phyloP scores from a whole-genome alignment of 2,113 vertebrate genomes.

The Plecotus auritus region DNA sequence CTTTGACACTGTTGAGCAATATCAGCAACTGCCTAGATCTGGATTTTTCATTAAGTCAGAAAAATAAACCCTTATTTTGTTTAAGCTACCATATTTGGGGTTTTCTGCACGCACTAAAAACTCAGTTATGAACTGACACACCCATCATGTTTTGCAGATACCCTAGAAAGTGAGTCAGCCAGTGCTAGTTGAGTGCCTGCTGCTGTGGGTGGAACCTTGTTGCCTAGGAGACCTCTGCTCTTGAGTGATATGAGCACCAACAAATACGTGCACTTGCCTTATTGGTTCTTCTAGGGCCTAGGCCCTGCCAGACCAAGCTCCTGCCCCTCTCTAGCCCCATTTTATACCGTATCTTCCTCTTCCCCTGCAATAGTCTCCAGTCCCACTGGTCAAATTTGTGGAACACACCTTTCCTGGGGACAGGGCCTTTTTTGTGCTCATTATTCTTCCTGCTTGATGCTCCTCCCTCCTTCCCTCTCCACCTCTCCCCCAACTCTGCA shows the following conservation, averaged over 20 bases:
- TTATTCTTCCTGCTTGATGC: neutral
- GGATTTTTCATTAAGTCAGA: neutral
- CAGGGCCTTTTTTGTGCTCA: neutral
- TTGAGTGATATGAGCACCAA: neutral
- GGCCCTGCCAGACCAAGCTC: neutral
- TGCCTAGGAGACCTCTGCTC: neutral
- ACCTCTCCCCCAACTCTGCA: neutral
- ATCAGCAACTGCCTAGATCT: neutral
- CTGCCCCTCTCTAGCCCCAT: neutral
- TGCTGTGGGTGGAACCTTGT: neutral
- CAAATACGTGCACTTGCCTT: neutral
- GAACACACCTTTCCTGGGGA: neutral
- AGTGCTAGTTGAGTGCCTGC: neutral
- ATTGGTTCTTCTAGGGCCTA: neutral
- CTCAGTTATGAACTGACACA: neutral
- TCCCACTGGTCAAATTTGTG: neutral
- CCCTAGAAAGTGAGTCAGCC: neutral
- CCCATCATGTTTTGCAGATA: neutral
- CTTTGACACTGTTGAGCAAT: neutral
- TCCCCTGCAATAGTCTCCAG: neutral
- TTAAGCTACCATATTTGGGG: neutral
- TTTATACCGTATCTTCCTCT: neutral
- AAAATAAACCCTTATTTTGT: neutral
- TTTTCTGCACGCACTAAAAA: neutral
- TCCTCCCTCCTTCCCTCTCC: neutral